Evolutionary conservation across 2,113 vertebrate species (phyloP).

Genomic region (Murina feae): DNA sequence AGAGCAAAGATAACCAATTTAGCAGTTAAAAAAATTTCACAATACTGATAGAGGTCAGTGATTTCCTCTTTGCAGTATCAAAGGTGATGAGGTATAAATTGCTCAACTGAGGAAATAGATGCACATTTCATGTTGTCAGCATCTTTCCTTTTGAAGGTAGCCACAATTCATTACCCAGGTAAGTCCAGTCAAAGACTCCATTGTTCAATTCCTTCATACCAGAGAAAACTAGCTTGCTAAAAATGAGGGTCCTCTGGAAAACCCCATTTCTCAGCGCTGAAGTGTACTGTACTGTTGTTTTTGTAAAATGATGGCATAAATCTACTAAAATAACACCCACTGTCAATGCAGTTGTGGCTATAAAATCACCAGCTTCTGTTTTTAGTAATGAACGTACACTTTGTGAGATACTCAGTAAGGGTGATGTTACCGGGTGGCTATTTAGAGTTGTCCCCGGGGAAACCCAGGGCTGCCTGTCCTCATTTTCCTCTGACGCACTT

Average conservation of each 20-base stretch:
- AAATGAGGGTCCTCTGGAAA: not conserved
- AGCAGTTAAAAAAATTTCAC: conserved; percentile 31
- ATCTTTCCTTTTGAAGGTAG: not conserved
- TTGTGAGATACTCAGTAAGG: not conserved
- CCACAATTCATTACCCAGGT: not conserved
- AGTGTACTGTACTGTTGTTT: not conserved
- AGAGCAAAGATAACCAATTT: conserved; percentile 43
- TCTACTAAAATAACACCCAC: not conserved
- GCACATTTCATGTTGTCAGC: not conserved
- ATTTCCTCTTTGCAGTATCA: conserved; percentile 22
- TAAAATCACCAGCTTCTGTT: not conserved
- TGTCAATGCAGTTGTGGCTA: not conserved
- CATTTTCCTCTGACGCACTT: not conserved
- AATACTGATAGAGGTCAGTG: not conserved
- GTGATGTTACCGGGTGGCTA: not conserved
- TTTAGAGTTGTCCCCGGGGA: not conserved
- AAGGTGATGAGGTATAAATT: not conserved
- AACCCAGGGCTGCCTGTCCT: not conserved
- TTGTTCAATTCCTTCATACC: not conserved
- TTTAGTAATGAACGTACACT: not conserved
- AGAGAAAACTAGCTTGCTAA: not conserved
- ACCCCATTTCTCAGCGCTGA: not conserved
- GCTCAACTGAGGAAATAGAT: not conserved
- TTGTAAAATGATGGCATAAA: not conserved
- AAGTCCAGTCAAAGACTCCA: not conserved